Evolutionary conservation across 2,888 invertebrate species (phyloP).

Genomic region (Pilophorus perplexus): DNA sequence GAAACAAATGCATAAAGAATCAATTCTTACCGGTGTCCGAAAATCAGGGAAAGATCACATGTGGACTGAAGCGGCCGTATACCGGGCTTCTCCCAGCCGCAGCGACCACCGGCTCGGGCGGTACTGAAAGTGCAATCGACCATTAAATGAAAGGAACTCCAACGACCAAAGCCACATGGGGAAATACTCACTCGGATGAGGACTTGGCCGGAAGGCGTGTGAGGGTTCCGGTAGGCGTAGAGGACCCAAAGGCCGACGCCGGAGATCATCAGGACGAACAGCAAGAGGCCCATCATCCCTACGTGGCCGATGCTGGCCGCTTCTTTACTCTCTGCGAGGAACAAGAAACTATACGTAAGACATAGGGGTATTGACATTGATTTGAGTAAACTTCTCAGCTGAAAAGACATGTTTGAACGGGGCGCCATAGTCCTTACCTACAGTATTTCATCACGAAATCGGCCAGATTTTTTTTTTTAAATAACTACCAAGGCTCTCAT

Average conservation of each 20-base stretch:
- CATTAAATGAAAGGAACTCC: too few species aligned
- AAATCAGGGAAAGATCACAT: constrained; percentile 74
- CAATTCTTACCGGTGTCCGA: too few species aligned
- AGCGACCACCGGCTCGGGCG: constrained; percentile 93
- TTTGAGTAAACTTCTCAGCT: neutral
- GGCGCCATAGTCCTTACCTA: constrained; percentile 15
- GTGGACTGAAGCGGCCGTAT: constrained; percentile 92
- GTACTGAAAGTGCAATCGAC: constrained; percentile 78
- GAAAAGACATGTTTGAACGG: neutral
- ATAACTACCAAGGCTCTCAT: too few species aligned
- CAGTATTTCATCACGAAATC: too few species aligned
- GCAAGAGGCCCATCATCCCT: constrained; percentile 45
- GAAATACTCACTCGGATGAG: constrained; percentile 84
- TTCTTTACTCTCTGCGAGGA: constrained; percentile 33
- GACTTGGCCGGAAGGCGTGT: constrained; percentile 91
- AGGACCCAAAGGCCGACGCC: constrained; percentile 74
- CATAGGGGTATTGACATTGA: too few species aligned
- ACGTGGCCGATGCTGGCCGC: constrained; percentile 43
- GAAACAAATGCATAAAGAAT: too few species aligned
- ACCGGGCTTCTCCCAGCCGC: constrained; percentile 86
- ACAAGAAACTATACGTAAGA: neutral
- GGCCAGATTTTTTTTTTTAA: too few species aligned
- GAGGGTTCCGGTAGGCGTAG: constrained; percentile 96
- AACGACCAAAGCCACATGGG: too few species aligned
- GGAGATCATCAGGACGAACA: constrained; percentile 43